Evolutionary conservation across 2,113 vertebrate species (phyloP), one percentile per base, ranked within the genome.

Genomic region (Blennius ocellaris): DNA sequence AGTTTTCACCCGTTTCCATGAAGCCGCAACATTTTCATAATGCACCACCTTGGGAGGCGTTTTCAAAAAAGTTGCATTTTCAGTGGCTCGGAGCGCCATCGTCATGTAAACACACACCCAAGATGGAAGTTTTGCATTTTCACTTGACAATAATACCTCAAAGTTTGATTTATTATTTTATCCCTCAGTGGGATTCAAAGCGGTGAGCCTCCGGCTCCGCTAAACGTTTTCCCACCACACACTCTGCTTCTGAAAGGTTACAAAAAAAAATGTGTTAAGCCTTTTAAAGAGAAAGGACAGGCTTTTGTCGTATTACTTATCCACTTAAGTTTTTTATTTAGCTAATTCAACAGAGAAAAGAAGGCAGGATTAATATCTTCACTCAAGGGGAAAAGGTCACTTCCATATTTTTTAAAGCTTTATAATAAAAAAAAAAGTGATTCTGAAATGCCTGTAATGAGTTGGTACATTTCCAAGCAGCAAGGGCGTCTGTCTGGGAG

Each of bases 401-500:
- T 47, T 51, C 15, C 12, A 11, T 5, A 11, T 45, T 45, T 48
- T 48, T 67, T 21, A 47, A 12, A 12, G 6, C 17, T 0, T 5
- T 47, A 6, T 36, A 11, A 15, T 39, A 37, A 10, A 41, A 53
- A 21, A 54, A 64, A 0, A 30, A 47, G 40, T 60, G 37, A 45
- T 77, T 74, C 52, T 70, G 60, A 78, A 78, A 44, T 48, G 53
- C 59, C 71, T 49, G 30, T 88, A 85, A 89, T 82, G 54, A 77
- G 67, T 63, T 85, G 81, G 60, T 78, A 43, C 61, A 61, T 21
- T 47, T 85, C 85, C 86, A 80, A 37, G 50, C 70, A 74, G 70
- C 80, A 60, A 77, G 72, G 82, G 48, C 78, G 70, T 65, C 73
- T 52, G 76, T 82, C 70, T 65, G 0, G 0, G 53, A 66, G 82